Evolutionary conservation across 2,113 vertebrate species (phyloP), one percentile per base, ranked within the genome.

Genomic region (Pollachius pollachius): DNA sequence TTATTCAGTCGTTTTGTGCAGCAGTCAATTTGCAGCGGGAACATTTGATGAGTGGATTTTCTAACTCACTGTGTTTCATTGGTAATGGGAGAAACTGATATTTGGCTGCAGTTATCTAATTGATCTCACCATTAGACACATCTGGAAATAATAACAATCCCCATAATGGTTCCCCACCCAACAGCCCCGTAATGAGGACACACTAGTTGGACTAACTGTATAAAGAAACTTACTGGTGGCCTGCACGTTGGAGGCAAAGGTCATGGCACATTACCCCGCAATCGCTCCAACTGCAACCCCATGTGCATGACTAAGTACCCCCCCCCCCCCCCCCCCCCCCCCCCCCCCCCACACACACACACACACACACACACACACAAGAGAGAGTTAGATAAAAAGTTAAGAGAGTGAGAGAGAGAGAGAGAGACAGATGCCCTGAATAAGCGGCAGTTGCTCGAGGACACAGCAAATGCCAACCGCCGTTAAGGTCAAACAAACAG

Each of bases 401-500:
- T 1, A 12, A 13, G 9, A 48, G 8, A 11, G 30, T 34, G 30
- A 34, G 30, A 6, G 30, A 34, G 30, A 6, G 30, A 34, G 30
- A 34, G 30, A 34, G 25, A 58, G 63, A 34, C 18, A 63, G 15
- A 62, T 54, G 64, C 61, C 68, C 41, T 59, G 30, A 59, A 76
- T 34, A 41, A 74, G 30, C 18, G 48, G 19, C 41, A 15, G 18
- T 70, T 62, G 78, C 81, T 76, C 58, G 23, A 19, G 63, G 79
- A 64, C 63, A 52, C 11, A 57, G 54, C 72, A 73, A 64, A 73
- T 78, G 68, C 72, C 77, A 69, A 66, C 9, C 41, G 71, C 69
- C 70, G 70, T 77, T 70, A 58, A 64, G 69, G 73, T 78, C 71
- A 82, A 70, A 76, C 52, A 60, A 71, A 59, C 68, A 65, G 61